Percentiles rank a stretch among this genome's conserved stretches.
These are phyloP conservation scores for Noctua comes DNA, from an alignment of 2,888 invertebrate genomes.

Conservation along the genomic window DNA sequence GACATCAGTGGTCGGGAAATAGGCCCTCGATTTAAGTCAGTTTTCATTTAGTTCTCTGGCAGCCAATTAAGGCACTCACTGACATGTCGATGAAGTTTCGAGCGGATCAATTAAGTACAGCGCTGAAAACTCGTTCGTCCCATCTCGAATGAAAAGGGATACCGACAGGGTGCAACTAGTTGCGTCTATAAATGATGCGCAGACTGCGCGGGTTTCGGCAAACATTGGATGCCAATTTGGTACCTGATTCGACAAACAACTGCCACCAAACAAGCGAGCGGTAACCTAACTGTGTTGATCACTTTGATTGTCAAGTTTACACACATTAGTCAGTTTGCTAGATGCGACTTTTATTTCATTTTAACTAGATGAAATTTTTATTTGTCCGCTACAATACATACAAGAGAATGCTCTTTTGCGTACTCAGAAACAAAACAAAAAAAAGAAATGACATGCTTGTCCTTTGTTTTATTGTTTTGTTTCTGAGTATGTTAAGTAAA, in stretches of 20 bases:
- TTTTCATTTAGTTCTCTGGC: conserved; percentile 21
- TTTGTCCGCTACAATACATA: background rate
- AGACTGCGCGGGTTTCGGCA: background rate
- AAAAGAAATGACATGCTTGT: too few species aligned
- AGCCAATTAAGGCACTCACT: background rate
- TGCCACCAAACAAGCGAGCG: background rate
- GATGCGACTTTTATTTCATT: background rate
- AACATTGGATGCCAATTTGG: conserved; percentile 3
- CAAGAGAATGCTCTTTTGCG: too few species aligned
- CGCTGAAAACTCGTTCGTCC: background rate
- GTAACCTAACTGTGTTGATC: background rate
- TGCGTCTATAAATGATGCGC: background rate
- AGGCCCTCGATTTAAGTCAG: conserved; percentile 8
- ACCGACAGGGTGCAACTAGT: background rate
- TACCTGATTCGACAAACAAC: background rate
- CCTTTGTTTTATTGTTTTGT: too few species aligned
- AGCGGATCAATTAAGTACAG: background rate
- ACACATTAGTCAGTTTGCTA: background rate
- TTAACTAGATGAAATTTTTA: background rate
- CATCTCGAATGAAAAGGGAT: background rate
- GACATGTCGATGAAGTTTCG: background rate
- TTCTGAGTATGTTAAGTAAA: too few species aligned
- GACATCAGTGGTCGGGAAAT: background rate
- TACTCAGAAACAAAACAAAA: too few species aligned
- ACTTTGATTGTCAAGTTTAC: background rate